These are phyloP conservation scores for Rhagonycha lutea DNA, from an alignment of 2,888 invertebrate genomes.

Conservation along the genomic window DNA sequence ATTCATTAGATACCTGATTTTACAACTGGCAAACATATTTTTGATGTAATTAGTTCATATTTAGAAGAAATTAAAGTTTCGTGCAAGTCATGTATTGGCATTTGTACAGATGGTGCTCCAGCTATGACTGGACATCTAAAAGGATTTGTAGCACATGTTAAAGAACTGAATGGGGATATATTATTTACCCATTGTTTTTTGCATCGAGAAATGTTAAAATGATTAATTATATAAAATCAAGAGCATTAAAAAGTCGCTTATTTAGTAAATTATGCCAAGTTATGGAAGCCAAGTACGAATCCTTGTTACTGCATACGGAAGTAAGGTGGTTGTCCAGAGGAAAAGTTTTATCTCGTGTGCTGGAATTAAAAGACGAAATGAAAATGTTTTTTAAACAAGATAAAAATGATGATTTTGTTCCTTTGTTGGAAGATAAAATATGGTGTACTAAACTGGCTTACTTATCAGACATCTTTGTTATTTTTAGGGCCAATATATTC, in stretches of 20 bases:
- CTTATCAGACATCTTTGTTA: too few relatives aligned
- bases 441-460: constrained; percentile 22
- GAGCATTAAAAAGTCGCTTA: constrained; percentile 34
- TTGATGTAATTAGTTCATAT: constrained; percentile 24
- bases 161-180: constrained; percentile 18
- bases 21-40: constrained; percentile 24
- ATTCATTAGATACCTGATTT: constrained; percentile 22
- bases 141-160: constrained; percentile 24
- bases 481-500: too few relatives aligned
- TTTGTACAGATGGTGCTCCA: constrained; percentile 33
- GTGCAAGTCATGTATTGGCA: constrained; percentile 28
- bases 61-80: constrained; percentile 22
- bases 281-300: constrained; percentile 30
- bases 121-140: constrained; percentile 25
- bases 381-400: constrained; percentile 26
- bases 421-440: constrained; percentile 27
- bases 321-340: constrained; percentile 4
- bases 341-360: not conserved
- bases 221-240: constrained; percentile 38
- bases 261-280: constrained; percentile 32
- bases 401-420: constrained; percentile 29
- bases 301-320: not conserved
- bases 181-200: constrained; percentile 35
- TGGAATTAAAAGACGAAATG: constrained; percentile 9
- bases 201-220: constrained; percentile 37